Evolutionary conservation across 2,888 invertebrate species (phyloP).

Genomic region (Mesorhabditis spiculigera): DNA sequence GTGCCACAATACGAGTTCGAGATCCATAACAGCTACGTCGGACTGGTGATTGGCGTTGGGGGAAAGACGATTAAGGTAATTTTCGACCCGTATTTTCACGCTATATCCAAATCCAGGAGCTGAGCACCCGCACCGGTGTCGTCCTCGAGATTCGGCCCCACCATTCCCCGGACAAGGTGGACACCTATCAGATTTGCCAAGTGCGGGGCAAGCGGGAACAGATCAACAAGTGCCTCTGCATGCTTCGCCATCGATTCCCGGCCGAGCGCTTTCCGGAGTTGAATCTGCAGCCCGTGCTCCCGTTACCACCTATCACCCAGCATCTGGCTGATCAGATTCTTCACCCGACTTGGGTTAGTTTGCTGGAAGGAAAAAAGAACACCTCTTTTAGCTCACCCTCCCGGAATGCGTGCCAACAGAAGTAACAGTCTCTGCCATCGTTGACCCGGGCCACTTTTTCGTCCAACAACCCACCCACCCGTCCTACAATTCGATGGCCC

Average conservation of each 20-base stretch:
- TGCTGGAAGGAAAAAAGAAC: not conserved
- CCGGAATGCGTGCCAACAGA: conserved; percentile 89
- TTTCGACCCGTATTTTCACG: not conserved
- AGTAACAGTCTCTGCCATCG: conserved; percentile 80
- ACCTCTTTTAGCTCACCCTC: conserved; percentile 71
- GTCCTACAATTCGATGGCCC: conserved; percentile 71
- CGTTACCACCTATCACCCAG: conserved; percentile 42
- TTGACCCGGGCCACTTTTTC: conserved; percentile 84
- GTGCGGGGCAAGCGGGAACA: conserved; percentile 55
- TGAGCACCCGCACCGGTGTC: conserved; percentile 52
- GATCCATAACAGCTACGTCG: not conserved
- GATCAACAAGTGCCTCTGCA: conserved; percentile 54
- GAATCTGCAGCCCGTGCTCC: conserved; percentile 57
- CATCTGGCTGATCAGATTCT: conserved; percentile 33
- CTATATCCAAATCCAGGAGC: conserved; percentile 37
- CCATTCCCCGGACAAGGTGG: conserved; percentile 45
- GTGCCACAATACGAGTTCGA: not conserved
- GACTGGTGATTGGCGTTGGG: conserved; percentile 5
- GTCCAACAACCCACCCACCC: conserved; percentile 92
- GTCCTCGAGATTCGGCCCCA: conserved; percentile 55
- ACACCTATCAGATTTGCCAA: conserved; percentile 57
- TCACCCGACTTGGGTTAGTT: conserved; percentile 41
- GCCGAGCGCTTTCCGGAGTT: conserved; percentile 56
- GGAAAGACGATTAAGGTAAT: not conserved
- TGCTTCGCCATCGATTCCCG: conserved; percentile 55